phyloP scores from a whole-genome alignment of 1,140 invertebrate species.

The Bursaphelenchus mucronatus region DNA sequence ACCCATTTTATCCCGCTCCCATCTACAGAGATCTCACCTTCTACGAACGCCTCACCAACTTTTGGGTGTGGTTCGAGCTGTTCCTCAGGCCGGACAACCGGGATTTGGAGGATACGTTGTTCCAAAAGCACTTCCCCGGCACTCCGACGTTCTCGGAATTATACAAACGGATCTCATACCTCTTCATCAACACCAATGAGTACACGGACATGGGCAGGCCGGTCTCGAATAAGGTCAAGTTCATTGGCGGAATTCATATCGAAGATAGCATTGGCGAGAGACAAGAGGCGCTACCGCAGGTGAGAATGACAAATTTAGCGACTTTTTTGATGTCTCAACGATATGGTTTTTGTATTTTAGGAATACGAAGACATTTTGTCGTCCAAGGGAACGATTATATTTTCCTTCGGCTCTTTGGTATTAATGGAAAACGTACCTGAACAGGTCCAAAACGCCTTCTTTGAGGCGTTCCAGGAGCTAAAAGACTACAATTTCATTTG shows the following conservation, averaged over 20 bases:
- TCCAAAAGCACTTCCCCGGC: constrained; percentile 22
- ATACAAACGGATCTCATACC: constrained; percentile 17
- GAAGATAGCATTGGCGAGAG: constrained; percentile 14
- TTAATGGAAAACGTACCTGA: constrained; percentile 31
- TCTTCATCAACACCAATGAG: constrained; percentile 37
- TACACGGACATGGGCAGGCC: constrained; percentile 30
- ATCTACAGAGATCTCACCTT: constrained; percentile 1
- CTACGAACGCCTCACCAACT: constrained; percentile 12
- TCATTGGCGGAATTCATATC: constrained; percentile 33
- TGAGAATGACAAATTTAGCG: background rate
- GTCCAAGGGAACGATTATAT: constrained; percentile 31
- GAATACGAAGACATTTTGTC: constrained; percentile 24
- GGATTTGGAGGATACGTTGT: constrained; percentile 15
- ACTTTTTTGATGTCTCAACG: background rate
- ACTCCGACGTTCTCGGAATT: constrained; percentile 14
- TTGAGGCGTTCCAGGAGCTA: constrained; percentile 34
- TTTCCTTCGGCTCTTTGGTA: constrained; percentile 44
- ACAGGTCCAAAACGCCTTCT: constrained; percentile 14
- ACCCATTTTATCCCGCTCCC: background rate
- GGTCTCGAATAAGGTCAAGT: constrained; percentile 33
- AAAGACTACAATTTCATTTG: constrained; percentile 40
- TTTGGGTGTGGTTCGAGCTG: too few species aligned
- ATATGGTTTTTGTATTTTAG: background rate
- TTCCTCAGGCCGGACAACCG: background rate
- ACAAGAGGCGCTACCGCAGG: background rate